Conservation (phyloP, 2,888 invertebrate genomes). For the Drosophila kanekoi region DNA sequence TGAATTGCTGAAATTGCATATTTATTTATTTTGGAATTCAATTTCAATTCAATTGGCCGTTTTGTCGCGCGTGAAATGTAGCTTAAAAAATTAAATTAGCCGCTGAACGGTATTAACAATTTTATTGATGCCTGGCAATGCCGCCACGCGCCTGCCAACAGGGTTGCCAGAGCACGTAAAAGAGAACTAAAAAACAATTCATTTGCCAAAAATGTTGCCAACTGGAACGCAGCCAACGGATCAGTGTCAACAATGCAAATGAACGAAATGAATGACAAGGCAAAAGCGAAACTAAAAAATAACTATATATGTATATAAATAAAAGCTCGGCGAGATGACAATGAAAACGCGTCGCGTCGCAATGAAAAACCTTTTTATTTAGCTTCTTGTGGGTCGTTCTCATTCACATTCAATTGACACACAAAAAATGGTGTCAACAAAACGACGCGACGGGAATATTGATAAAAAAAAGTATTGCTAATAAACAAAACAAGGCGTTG, state of each 20-base stretch:
- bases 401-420: conserved; percentile 47
- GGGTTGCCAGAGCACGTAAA: conserved; percentile 42
- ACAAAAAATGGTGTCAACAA: conserved; percentile 49
- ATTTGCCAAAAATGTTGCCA: conserved; percentile 28
- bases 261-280: conserved; percentile 32
- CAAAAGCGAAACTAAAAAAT: conserved; percentile 9
- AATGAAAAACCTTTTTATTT: conserved; percentile 40
- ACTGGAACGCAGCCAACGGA: conserved; percentile 63
- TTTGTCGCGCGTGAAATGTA: conserved; percentile 33
- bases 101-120: conserved; percentile 17
- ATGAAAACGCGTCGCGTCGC: conserved; percentile 46
- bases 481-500: background rate
- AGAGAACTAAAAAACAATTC: conserved; percentile 3
- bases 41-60: conserved; percentile 43
- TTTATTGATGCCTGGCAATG: conserved; percentile 3
- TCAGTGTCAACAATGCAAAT: conserved; percentile 44
- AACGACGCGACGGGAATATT: conserved; percentile 38
- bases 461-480: background rate
- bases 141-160: conserved; percentile 24
- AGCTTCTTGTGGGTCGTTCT: conserved; percentile 1
- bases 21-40: conserved; percentile 49
- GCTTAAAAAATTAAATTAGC: conserved; percentile 47
- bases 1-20: conserved; percentile 18
- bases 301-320: conserved; percentile 7
- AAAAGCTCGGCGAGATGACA: conserved; percentile 34